Evolutionary conservation across 2,113 vertebrate species (phyloP).

Genomic region (Condylura cristata): DNA sequence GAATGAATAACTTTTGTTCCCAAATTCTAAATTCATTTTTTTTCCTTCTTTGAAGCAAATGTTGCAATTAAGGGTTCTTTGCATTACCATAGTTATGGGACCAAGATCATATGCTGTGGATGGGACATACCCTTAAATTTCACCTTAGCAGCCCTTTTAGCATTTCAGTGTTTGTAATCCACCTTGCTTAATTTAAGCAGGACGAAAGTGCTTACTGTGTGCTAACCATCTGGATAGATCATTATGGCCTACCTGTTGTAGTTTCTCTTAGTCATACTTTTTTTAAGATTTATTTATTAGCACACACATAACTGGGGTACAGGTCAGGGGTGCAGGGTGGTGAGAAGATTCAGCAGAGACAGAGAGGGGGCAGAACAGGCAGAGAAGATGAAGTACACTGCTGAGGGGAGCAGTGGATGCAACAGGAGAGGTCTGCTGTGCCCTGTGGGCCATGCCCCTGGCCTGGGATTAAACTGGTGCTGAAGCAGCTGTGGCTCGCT

Average conservation of each 20-base stretch:
- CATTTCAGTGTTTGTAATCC: not conserved
- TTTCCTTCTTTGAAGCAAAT: not conserved
- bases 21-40: not conserved
- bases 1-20: not conserved
- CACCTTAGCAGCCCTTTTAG: not conserved
- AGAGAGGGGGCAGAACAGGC: no score
- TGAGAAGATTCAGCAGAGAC: no score
- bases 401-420: no score
- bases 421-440: no score
- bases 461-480: no score
- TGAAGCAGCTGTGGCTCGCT: no score
- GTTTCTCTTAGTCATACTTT: not conserved
- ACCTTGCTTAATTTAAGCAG: not conserved
- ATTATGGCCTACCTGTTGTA: not conserved
- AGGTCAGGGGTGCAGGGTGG: no score
- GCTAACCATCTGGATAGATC: not conserved
- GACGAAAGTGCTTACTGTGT: not conserved
- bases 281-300: no score
- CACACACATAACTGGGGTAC: no score
- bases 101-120: not conserved
- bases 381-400: no score
- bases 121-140: not conserved
- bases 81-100: not conserved
- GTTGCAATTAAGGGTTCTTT: not conserved
- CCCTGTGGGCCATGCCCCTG: no score